Base-by-base conservation (phyloP, 2,888 invertebrate genomes). In the Cordylochernes scorpioides region DNA sequence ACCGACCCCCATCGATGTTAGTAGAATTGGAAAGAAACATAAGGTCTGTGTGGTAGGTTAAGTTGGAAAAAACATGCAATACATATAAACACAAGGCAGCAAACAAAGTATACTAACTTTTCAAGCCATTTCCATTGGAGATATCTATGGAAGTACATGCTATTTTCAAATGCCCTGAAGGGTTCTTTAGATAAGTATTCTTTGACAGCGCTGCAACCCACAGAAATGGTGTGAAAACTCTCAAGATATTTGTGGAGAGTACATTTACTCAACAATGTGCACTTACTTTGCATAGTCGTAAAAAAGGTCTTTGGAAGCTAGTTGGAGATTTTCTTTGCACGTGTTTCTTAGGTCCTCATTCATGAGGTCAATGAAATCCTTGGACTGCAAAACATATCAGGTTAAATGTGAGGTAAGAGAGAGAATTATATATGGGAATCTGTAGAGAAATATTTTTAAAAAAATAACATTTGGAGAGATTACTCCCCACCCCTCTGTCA, bases 81-180 rank as follows among this genome's bases (percentile, higher is more conserved):
- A n/a, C n/a, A n/a, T n/a, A n/a, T n/a, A n/a, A n/a, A n/a, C n/a
- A n/a, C n/a, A n/a, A n/a, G n/a, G n/a, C n/a, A n/a, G n/a, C n/a
- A n/a, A n/a, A 19, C 7, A 25, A 9, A 25, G 4, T 22, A 1
- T n/a, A 40, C 48, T 44, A 45, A 64, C 61, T 60, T 58, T 60
- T 97, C 97, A 44, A 97, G 62, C 80, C 82, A 91, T 59, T 97
- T 97, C 91, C 94, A 97, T 57, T 99, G 97, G 44, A 97, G 63
- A 52, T 61, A 74, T 50, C 84, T 67, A 59, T 84, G 77, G 61
- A 94, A 97, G 61, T 82, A 94, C 75, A 91, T 82, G 38, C 82
- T 82, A 39, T 70, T 67, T 54, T 80, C 71, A 59, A 94, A 97
- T 53, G 80, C 73, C 40, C 49, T 47, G 59, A 94, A 97, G 25